Evolutionary conservation across 1,140 invertebrate genomes (phyloP).

Genomic region (Heliconius hermathena): DNA sequence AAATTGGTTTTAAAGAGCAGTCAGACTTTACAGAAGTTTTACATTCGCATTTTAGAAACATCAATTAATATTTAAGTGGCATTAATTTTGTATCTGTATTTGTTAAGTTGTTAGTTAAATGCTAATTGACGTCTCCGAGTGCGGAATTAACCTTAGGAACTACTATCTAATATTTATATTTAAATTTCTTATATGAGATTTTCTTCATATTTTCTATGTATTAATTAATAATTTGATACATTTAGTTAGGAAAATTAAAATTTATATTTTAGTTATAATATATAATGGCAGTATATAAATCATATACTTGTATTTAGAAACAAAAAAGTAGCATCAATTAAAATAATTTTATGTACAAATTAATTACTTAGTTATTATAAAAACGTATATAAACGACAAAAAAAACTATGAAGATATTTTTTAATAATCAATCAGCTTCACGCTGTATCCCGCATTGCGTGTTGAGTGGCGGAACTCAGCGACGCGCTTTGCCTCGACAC

Average conservation of each 20-base stretch:
- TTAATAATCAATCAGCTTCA: no score
- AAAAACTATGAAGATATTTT: no score
- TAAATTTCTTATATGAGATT: constrained; percentile 3
- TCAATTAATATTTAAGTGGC: not conserved
- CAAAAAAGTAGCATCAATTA: not conserved
- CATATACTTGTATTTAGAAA: not conserved
- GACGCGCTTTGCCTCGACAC: no score
- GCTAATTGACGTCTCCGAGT: not conserved
- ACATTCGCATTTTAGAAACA: not conserved
- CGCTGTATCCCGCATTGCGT: no score
- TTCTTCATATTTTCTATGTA: not conserved
- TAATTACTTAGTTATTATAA: no score
- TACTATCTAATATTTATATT: not conserved
- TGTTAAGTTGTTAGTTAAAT: not conserved
- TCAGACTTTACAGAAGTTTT: constrained; percentile 9
- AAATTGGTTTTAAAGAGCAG: constrained; percentile 6
- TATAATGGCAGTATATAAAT: not conserved
- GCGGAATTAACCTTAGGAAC: not conserved
- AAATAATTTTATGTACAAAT: no score
- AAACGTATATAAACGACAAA: no score
- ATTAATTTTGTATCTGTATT: not conserved
- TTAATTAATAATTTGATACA: not conserved
- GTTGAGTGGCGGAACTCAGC: no score
- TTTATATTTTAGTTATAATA: not conserved
- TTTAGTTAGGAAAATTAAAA: not conserved